Evolutionary conservation across 1,140 invertebrate genomes (phyloP), one percentile per base, ranked within the genome.

Genomic region (Streblospio benedicti): DNA sequence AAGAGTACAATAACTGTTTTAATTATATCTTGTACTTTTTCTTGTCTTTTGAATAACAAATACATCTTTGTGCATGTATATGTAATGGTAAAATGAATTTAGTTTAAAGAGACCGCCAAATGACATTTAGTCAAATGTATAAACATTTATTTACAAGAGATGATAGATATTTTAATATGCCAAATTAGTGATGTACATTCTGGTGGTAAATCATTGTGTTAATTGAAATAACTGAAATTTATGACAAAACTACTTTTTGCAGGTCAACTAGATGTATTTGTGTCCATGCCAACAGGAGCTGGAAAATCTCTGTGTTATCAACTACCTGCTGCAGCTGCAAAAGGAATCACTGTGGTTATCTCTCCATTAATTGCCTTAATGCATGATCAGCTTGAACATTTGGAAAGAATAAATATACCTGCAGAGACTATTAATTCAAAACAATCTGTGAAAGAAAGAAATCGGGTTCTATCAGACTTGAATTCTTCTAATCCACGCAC

Each of bases 351-450:
- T 2, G 72, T 88, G 56, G 85, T 88, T 25, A 81, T 88, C 57
- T 86, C 84, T 33, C 86, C 86, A 20, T 70, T 88, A 9, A 76
- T 88, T 59, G 85, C 86, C 27, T 71, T 88, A 14, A 88, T 88
- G 68, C 81, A 84, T n/a, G 82, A 84, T 71, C 81, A 84, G 67
- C 63, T 81, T 5, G 69, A 71, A 25, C 67, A 76, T 61, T 61
- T 82, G 65, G 85, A 79, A 66, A 74, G 74, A 18, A 58, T 80
- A 33, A 86, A 86, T 69, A 89, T 96, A 63, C 71, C 72, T 61
- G 88, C 90, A 28, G 86, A 88, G 67, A 89, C 90, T 1, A 84
- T 95, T 12, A 95, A 95, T 77, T 94, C 91, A 1, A 93, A 91
- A 79, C 87, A 91, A 79, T 78, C 79, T 25, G 71, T 72, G 53